Evolutionary conservation across 2,888 invertebrate genomes (phyloP).

Genomic region (Thymelicus sylvestris): DNA sequence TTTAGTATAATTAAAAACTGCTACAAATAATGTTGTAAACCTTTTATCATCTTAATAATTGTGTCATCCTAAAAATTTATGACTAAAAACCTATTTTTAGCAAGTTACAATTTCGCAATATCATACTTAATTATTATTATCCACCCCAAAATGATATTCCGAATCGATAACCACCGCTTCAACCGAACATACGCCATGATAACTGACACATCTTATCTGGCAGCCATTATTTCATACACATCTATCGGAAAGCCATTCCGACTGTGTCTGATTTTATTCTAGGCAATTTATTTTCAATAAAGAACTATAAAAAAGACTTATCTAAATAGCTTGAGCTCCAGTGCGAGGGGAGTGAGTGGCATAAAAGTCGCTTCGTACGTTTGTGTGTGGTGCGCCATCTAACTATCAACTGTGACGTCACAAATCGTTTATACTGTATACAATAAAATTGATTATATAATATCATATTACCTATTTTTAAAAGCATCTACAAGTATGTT

Average conservation of each 20-base stretch:
- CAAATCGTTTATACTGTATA: not conserved
- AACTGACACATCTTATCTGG: slow-evolving; percentile 75
- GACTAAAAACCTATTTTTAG: no score
- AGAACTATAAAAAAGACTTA: slow-evolving; percentile 85
- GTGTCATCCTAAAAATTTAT: no score
- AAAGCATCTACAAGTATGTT: no score
- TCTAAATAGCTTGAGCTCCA: slow-evolving; percentile 79
- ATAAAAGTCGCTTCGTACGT: slow-evolving; percentile 75
- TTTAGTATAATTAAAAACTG: no score
- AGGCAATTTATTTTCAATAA: slow-evolving; percentile 85
- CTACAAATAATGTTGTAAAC: no score
- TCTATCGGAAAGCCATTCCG: slow-evolving; percentile 83
- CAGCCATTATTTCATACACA: slow-evolving; percentile 81
- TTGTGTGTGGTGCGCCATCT: slow-evolving; percentile 52
- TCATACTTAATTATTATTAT: slow-evolving; percentile 6
- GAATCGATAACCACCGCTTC: slow-evolving; percentile 48
- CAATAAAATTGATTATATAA: no score
- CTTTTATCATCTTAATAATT: no score
- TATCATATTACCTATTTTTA: no score
- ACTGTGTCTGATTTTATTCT: slow-evolving; percentile 83
- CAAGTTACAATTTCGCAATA: not conserved
- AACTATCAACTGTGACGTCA: slow-evolving; percentile 41
- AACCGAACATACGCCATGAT: slow-evolving; percentile 66
- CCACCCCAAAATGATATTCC: slow-evolving; percentile 19
- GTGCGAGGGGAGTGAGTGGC: slow-evolving; percentile 72